phyloP scores from a whole-genome alignment of 2,113 vertebrate species.

The Nesospiza acunhae region DNA sequence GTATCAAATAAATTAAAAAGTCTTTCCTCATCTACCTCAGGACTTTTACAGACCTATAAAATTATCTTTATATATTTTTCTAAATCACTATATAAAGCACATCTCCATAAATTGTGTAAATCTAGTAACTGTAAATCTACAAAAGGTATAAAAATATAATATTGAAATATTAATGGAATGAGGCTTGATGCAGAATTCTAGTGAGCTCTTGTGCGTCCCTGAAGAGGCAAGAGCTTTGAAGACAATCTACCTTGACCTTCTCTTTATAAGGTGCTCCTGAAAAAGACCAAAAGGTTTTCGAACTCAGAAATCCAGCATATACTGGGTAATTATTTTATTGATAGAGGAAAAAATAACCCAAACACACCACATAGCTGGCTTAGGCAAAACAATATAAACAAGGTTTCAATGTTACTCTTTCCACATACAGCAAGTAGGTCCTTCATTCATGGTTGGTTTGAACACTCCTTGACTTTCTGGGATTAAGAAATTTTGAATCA shows the following conservation, averaged over 20 bases:
- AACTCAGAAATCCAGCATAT: neutral
- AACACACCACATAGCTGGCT: neutral
- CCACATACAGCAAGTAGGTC: neutral
- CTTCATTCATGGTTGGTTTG: neutral
- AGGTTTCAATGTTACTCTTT: neutral
- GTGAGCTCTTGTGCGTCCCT: neutral
- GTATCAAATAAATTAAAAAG: neutral
- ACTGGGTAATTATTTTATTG: neutral
- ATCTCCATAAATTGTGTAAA: neutral
- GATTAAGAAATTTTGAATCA: neutral
- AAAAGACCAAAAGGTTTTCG: neutral
- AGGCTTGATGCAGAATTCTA: neutral
- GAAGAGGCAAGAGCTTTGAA: neutral
- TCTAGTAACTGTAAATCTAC: neutral
- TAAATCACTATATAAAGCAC: neutral
- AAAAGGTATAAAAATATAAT: neutral
- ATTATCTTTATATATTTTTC: neutral
- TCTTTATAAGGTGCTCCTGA: neutral
- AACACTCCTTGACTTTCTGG: neutral
- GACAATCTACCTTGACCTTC: neutral
- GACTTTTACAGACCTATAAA: neutral
- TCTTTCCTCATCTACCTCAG: neutral
- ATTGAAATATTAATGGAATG: neutral
- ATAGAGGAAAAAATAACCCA: neutral
- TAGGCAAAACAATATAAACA: neutral